These are phyloP conservation scores for Xenopus borealis DNA, from an alignment of 2,113 vertebrate genomes.

Conservation along the genomic window DNA sequence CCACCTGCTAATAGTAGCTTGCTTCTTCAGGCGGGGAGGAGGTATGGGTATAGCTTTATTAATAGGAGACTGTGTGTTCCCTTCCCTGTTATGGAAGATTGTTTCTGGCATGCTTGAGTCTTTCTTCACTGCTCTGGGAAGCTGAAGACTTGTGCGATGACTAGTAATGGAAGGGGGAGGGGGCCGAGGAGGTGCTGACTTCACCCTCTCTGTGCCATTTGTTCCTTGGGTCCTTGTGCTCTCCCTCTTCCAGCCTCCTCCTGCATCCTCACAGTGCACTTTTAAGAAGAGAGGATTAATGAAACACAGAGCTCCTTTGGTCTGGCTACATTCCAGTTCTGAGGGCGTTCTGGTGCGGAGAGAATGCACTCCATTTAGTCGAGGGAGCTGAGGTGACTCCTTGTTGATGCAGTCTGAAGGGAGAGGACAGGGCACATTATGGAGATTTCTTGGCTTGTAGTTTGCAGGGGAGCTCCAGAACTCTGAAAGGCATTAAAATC, in stretches of 20 bases:
- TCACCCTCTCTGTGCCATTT: conserved; percentile 65
- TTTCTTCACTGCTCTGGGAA: conserved; percentile 61
- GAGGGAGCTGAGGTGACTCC: conserved; percentile 63
- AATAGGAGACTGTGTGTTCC: conserved; percentile 58
- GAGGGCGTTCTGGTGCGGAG: conserved; percentile 70
- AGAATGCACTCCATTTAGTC: conserved; percentile 80
- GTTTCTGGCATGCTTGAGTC: conserved; percentile 74
- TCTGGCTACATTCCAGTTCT: conserved; percentile 74
- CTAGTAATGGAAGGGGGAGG: conserved; percentile 75
- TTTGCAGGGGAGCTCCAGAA: conserved; percentile 86
- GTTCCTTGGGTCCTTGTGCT: conserved; percentile 52
- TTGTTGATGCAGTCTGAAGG: conserved; percentile 64
- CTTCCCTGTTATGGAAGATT: conserved; percentile 57
- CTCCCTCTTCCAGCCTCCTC: conserved; percentile 58
- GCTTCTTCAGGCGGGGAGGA: conserved; percentile 73
- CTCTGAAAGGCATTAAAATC: conserved; percentile 70
- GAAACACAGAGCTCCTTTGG: conserved; percentile 84
- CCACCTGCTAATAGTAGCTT: conserved; percentile 66
- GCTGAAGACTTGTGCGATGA: conserved; percentile 62
- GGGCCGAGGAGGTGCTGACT: conserved; percentile 72
- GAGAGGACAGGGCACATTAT: conserved; percentile 62
- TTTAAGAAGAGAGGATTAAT: conserved; percentile 89
- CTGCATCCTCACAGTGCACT: conserved; percentile 73
- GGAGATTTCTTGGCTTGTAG: conserved; percentile 62
- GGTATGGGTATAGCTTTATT: conserved; percentile 67